Evolutionary conservation across 2,113 vertebrate genomes (phyloP).

Genomic region (Dendrocopos noguchii): DNA sequence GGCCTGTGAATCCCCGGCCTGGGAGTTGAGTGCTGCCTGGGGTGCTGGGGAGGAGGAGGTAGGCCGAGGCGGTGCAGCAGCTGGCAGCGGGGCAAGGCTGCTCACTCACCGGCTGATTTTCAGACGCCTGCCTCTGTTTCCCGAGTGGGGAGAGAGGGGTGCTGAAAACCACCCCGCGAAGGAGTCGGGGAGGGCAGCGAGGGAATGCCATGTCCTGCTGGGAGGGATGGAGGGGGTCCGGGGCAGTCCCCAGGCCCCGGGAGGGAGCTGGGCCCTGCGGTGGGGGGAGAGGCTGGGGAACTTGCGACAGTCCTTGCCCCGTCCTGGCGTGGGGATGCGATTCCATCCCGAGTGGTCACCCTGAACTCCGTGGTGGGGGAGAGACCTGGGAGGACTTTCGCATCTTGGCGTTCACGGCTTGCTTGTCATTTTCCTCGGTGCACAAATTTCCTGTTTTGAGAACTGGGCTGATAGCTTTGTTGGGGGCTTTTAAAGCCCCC

Average conservation of each 20-base stretch:
- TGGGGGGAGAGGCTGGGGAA: neutral
- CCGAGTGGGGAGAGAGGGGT: neutral
- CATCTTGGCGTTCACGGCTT: neutral
- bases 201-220: neutral
- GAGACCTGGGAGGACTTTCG: neutral
- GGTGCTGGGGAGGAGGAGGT: neutral
- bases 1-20: conserved; percentile 54
- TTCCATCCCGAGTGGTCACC: neutral
- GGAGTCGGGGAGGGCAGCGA: neutral
- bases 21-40: conserved; percentile 10
- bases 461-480: conserved; percentile 13
- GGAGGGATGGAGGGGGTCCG: neutral
- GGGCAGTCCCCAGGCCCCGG: neutral
- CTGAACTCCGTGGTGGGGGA: neutral
- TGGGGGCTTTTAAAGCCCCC: neutral
- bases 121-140: neutral
- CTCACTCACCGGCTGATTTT: neutral
- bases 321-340: neutral
- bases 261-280: neutral
- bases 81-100: neutral
- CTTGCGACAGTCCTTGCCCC: neutral
- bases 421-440: conserved; percentile 28
- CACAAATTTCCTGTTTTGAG: conserved; percentile 40
- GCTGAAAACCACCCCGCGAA: neutral
- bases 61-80: conserved; percentile 15